Evolutionary conservation across 1,140 invertebrate genomes (phyloP), one percentile per base, ranked within the genome.

Genomic region (Globodera rostochiensis): DNA sequence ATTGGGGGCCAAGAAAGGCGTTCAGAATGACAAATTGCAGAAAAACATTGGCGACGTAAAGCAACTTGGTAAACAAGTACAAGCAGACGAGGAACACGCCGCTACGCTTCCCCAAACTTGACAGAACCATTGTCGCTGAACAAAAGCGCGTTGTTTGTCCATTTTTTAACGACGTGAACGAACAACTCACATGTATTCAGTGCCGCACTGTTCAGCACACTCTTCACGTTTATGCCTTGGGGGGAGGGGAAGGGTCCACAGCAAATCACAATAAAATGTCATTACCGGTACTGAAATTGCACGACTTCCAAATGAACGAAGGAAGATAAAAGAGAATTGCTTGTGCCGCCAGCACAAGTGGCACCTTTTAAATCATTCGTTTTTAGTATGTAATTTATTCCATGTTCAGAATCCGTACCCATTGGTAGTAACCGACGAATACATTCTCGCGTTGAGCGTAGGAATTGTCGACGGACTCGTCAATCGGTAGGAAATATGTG

Each of bases 11-110:
- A 67, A 92, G 88, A 86, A 92, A 92, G 15, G 87, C 87, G 80
- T 91, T 91, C 47, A 92, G 85, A 46, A 92, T 87, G 82, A 91
- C 90, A 83, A 92, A 90, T 84, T 92, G 92, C 53, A 90, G 87
- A 25, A 92, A 83, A 47, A 91, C 90, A 82, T 92, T 92, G 21
- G 88, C 74, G 8, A 91, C 89, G 81, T 91, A 92, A 0, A 92
- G 84, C 7, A 91, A 64, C 82, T 92, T 92, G 46, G 91, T 90
- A 79, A 91, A 90, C 46, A 92, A 87, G 83, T 92, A 92, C 13
- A 92, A 86, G 6, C 89, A 88, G 0, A 90, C 89, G 4, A 92
- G 87, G 84, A 90, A 92, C 50, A 90, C 90, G 50, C 92, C 91
- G 78, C 91, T 91, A 19, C 91, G 88, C 82, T 91, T 91, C 57